phyloP scores from a whole-genome alignment of 23 tunicate genomes.

The Trididemnum clinides region DNA sequence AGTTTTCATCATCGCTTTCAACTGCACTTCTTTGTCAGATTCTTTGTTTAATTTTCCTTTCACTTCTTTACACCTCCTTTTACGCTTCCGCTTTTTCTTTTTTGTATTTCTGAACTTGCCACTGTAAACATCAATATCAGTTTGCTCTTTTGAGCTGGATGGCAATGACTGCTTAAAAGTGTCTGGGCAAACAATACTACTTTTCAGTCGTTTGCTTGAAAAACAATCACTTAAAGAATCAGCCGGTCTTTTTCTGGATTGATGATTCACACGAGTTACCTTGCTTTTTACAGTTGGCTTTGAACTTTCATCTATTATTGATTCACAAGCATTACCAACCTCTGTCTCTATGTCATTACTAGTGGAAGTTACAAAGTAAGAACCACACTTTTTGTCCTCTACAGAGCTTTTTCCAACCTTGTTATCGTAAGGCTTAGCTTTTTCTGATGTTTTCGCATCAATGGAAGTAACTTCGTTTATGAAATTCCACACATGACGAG shows the following conservation, averaged over 20 bases:
- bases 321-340: no score
- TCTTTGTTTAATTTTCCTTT: neutral
- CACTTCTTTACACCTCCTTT: neutral
- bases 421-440: no score
- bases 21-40: neutral
- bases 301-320: no score
- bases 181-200: no score
- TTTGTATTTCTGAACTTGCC: neutral
- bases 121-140: neutral
- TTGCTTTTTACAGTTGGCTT: constrained; percentile 1
- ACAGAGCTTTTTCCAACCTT: no score
- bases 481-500: no score
- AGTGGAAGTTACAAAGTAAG: no score
- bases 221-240: neutral
- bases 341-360: no score
- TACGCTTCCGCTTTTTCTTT: neutral
- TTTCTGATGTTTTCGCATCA: no score
- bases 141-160: neutral
- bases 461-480: no score
- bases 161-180: neutral
- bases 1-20: constrained; percentile 54
- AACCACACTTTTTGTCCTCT: no score
- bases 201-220: no score
- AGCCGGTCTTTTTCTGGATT: neutral
- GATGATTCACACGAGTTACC: neutral